Evolutionary conservation across 2,113 vertebrate species (phyloP).

Genomic region (Anolis sagrei): DNA sequence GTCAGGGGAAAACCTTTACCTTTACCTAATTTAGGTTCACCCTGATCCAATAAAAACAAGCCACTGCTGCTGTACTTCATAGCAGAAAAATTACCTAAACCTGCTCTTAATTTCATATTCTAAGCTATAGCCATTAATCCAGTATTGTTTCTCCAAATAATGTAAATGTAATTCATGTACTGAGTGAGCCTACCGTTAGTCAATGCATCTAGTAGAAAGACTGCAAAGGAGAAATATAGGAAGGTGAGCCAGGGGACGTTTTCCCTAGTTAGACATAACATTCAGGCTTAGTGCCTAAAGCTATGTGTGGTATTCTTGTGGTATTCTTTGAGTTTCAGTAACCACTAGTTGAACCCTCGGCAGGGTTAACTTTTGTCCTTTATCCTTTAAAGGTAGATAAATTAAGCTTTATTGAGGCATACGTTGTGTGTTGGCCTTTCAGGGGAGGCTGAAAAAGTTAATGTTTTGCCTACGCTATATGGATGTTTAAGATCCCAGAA

Average conservation of each 20-base stretch:
- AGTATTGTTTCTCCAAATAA: neutral
- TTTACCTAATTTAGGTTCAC: no score
- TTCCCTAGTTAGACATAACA: conserved; percentile 61
- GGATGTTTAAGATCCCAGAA: conserved; percentile 56
- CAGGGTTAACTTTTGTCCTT: conserved; percentile 68
- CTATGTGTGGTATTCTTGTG: conserved; percentile 62
- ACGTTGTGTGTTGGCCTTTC: conserved; percentile 62
- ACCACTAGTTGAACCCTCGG: conserved; percentile 53
- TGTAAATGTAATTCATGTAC: neutral
- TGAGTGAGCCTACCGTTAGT: neutral
- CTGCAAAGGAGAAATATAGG: conserved; percentile 61
- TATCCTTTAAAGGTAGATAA: conserved; percentile 62
- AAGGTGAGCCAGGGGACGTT: conserved; percentile 61
- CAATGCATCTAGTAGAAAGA: conserved; percentile 54
- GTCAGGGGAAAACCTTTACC: no score
- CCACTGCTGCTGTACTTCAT: neutral
- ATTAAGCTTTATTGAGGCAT: conserved; percentile 55
- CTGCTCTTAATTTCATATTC: neutral
- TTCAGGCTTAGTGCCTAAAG: conserved; percentile 63
- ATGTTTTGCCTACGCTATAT: conserved; percentile 56
- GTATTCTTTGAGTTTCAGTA: conserved; percentile 59
- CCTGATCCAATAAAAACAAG: neutral
- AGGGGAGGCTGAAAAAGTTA: conserved; percentile 49
- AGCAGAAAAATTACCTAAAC: neutral
- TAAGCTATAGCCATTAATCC: neutral